phyloP scores from a whole-genome alignment of 1,140 invertebrate species.

The Drosophila neocordata region DNA sequence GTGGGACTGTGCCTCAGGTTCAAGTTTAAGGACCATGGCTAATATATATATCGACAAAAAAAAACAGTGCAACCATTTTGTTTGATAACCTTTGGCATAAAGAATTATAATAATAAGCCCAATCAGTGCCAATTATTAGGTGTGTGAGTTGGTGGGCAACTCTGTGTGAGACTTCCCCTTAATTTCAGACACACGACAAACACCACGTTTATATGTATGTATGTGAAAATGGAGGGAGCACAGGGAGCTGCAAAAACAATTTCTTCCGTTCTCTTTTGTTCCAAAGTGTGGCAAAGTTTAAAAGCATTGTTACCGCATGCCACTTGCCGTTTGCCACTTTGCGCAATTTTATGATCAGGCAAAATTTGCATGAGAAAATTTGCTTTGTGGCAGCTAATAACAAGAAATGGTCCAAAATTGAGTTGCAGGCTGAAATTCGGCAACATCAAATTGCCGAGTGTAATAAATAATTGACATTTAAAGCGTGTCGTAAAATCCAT shows the following conservation, averaged over 20 bases:
- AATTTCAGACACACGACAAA: conserved; percentile 67
- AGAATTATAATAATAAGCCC: conserved; percentile 34
- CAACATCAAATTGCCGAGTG: conserved; percentile 58
- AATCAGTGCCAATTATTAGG: conserved; percentile 50
- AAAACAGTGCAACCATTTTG: too few species aligned
- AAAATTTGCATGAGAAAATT: conserved; percentile 57
- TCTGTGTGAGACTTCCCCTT: conserved; percentile 28
- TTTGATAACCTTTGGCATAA: neutral
- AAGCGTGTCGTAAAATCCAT: conserved; percentile 59
- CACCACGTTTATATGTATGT: conserved; percentile 29
- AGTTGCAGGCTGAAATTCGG: conserved; percentile 64
- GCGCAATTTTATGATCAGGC: conserved; percentile 38
- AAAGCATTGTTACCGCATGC: conserved; percentile 41
- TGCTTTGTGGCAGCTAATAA: conserved; percentile 70
- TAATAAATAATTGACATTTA: conserved; percentile 77
- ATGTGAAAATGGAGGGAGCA: conserved; percentile 1
- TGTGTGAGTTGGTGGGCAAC: neutral
- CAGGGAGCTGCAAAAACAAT: conserved; percentile 14
- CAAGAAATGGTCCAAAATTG: conserved; percentile 63
- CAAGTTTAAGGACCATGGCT: neutral
- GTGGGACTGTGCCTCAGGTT: neutral
- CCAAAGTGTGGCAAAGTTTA: conserved; percentile 44
- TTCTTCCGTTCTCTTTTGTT: conserved; percentile 3
- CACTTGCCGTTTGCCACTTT: conserved; percentile 12
- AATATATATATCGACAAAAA: too few species aligned